phyloP scores from a whole-genome alignment of 2,113 vertebrate genomes.

The Proterorhinus semilunaris region DNA sequence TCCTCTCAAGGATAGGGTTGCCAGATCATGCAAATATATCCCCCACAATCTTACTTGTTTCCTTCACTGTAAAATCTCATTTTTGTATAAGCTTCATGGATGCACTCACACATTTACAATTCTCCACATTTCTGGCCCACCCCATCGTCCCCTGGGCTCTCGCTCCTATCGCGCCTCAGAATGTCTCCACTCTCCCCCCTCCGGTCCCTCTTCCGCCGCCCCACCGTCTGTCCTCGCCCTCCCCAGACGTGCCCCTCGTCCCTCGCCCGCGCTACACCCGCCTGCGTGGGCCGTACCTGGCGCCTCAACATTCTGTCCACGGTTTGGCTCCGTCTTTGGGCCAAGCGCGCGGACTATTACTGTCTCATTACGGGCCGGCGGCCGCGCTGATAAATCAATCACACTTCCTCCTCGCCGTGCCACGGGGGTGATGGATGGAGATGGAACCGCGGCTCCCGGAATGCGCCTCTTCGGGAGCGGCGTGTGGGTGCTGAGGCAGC shows the following conservation, averaged over 20 bases:
- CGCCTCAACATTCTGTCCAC: slow-evolving; percentile 71
- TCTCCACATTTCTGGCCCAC: no score
- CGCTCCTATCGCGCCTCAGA: background rate
- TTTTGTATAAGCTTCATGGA: no score
- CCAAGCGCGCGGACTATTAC: slow-evolving; percentile 70
- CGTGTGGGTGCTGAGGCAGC: slow-evolving; percentile 54
- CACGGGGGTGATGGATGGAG: slow-evolving; percentile 65
- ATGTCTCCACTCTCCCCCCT: background rate
- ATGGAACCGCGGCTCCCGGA: slow-evolving; percentile 65
- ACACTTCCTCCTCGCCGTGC: slow-evolving; percentile 63
- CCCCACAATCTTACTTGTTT: no score
- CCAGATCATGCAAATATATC: no score
- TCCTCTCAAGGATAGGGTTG: no score
- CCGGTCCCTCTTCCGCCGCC: slow-evolving; percentile 4
- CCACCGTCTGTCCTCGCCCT: slow-evolving; percentile 14
- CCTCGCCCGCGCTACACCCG: slow-evolving; percentile 20
- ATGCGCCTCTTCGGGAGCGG: slow-evolving; percentile 62
- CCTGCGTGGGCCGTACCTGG: slow-evolving; percentile 48
- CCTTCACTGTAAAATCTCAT: no score
- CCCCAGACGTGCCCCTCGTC: slow-evolving; percentile 33
- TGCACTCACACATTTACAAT: no score
- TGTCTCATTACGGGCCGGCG: slow-evolving; percentile 76
- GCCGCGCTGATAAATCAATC: slow-evolving; percentile 76
- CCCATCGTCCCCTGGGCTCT: no score
- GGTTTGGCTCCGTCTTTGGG: slow-evolving; percentile 59